These are phyloP conservation scores for Pterostichus niger DNA, from an alignment of 2,888 invertebrate species.

Conservation along the genomic window DNA sequence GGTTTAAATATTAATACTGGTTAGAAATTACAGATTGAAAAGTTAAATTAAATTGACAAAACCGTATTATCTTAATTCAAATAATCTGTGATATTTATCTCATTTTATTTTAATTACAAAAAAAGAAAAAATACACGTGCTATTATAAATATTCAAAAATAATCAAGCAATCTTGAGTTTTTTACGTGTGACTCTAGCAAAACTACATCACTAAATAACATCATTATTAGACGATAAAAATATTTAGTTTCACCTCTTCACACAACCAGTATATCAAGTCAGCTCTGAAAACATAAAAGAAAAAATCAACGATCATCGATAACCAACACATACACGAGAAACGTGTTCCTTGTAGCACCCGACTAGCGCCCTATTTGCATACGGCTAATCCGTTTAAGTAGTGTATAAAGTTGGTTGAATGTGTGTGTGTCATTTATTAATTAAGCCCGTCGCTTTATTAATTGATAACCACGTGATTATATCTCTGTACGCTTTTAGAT, in stretches of 20 bases:
- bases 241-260: neutral
- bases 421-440: slow-evolving; percentile 62
- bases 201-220: slow-evolving; percentile 6
- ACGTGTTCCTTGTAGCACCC: slow-evolving; percentile 37
- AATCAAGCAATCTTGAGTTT: neutral
- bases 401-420: slow-evolving; percentile 53
- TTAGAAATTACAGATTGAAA: too few relatives aligned
- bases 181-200: slow-evolving; percentile 5
- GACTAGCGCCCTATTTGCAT: slow-evolving; percentile 47
- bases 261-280: slow-evolving; percentile 35
- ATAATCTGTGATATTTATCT: neutral
- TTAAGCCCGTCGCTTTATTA: slow-evolving; percentile 61
- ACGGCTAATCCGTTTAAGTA: slow-evolving; percentile 56
- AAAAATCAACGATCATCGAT: slow-evolving; percentile 15
- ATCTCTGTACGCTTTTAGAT: slow-evolving; percentile 61
- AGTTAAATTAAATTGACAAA: too few relatives aligned
- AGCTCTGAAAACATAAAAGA: slow-evolving; percentile 2
- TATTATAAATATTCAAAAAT: slow-evolving; percentile 30
- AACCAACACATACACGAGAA: slow-evolving; percentile 1
- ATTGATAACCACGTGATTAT: slow-evolving; percentile 54
- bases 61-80: too few relatives aligned
- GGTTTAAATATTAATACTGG: too few relatives aligned
- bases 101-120: slow-evolving; percentile 5
- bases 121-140: neutral
- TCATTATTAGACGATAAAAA: slow-evolving; percentile 30